Base-by-base conservation (phyloP, 2,113 vertebrate species). In the Irena cyanogastra region DNA sequence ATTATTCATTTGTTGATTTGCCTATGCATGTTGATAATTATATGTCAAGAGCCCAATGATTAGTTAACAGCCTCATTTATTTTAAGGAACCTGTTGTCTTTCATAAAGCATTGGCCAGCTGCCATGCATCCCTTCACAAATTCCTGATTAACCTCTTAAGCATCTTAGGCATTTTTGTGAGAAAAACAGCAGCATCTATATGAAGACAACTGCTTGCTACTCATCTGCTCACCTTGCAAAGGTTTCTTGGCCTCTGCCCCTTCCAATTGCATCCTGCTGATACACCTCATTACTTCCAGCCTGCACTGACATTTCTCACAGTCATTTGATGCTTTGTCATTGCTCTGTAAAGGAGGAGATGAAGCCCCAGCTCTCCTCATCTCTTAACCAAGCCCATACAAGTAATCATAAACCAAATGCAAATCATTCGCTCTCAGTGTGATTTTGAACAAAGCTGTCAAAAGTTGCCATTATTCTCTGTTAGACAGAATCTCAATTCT, bases 1-100 rank as follows among this genome's bases (percentile, higher is more conserved):
- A 94, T 91, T 33, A 85, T 87, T 94, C 53, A 79, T 81, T 71
- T 49, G 20, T 75, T 94, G 87, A 91, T 91, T 93, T 94, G 82
- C 39, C 59, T 85, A 42, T 70, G 74, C 33, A 42, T 16, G 7
- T 31, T 72, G 24, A 42, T 85, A 85, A 69, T 42, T 59, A 72
- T 54, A 65, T 5, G 16, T n/a, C 49, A 71, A 87, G 89, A 91
- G 70, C 8, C 21, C 81, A 79, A 11, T 13, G 37, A 84, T 65
- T 92, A 75, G 22, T 94, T 89, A 95, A 89, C 45, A 84, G 33
- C 39, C 30, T 95, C 45, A 64, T 85, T 91, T 95, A 75, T 94
- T 95, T 96, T 85, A 93, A 93, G 53, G 70, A 87, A 72, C 50
- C 30, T 94, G 37, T 59, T 80, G 63, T 59, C 87, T 85, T 69